Evolutionary conservation across 1,140 invertebrate genomes (phyloP).

Genomic region (Helicoverpa armigera): DNA sequence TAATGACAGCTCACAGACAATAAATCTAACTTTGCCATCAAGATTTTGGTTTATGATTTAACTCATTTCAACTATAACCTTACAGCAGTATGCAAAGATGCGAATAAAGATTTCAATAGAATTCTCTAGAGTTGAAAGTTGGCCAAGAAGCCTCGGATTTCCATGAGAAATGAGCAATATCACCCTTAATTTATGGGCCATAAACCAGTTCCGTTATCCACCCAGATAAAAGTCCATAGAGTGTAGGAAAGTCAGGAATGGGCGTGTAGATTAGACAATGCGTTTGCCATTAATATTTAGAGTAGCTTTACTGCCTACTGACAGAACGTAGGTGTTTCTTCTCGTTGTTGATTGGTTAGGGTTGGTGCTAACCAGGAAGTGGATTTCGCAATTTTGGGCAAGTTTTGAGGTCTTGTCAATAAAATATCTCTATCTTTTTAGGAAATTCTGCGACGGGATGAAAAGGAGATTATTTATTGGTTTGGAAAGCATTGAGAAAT

Average conservation of each 20-base stretch:
- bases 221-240: neutral
- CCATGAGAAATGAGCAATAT: neutral
- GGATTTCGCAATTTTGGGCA: no score
- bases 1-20: no score
- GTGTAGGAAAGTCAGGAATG: neutral
- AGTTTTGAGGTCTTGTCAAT: no score
- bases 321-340: slow-evolving; percentile 12
- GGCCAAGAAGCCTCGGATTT: neutral
- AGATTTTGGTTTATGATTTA: no score
- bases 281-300: slow-evolving; percentile 15
- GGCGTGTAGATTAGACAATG: neutral
- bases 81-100: no score
- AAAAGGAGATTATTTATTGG: no score
- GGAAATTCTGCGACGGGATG: no score
- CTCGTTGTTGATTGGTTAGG: slow-evolving; percentile 3
- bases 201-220: slow-evolving; percentile 3
- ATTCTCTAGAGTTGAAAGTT: neutral
- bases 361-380: neutral
- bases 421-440: no score
- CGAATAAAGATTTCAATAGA: no score
- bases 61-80: no score
- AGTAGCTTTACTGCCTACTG: slow-evolving; percentile 24
- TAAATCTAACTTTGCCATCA: no score
- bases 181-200: neutral
- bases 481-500: no score